Evolutionary conservation across 2,888 invertebrate genomes (phyloP).

Genomic region (Salpingus planirostris): DNA sequence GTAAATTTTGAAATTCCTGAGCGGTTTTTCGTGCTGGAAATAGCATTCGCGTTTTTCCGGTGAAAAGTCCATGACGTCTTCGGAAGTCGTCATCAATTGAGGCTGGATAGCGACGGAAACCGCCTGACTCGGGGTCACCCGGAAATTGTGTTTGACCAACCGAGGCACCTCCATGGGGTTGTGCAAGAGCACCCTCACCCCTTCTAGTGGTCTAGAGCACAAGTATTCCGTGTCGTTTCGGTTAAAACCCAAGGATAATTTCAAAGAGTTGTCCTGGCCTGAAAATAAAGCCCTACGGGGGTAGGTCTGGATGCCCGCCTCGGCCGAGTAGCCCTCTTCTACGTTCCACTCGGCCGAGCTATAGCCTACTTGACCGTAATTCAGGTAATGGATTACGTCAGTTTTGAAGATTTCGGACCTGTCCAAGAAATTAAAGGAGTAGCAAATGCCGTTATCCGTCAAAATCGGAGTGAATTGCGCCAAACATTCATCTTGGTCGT

Average conservation of each 20-base stretch:
- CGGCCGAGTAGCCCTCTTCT: conserved; percentile 52
- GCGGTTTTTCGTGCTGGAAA: conserved; percentile 55
- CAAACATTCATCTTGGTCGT: conserved; percentile 43
- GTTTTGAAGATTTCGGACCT: conserved; percentile 51
- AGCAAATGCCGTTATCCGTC: conserved; percentile 67
- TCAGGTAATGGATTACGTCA: conserved; percentile 44
- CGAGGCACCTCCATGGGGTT: conserved; percentile 61
- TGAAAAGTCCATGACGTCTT: conserved; percentile 53
- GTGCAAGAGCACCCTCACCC: conserved; percentile 63
- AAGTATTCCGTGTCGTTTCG: conserved; percentile 57
- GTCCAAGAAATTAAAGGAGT: conserved; percentile 61
- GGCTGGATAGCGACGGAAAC: conserved; percentile 63
- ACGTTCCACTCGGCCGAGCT: conserved; percentile 50
- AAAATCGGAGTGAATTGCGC: conserved; percentile 55
- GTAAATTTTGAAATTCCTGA: conserved; percentile 58
- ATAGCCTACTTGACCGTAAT: conserved; percentile 28
- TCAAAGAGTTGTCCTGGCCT: conserved; percentile 58
- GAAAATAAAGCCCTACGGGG: conserved; percentile 59
- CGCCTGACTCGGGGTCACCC: conserved; percentile 61
- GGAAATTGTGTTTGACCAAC: conserved; percentile 60
- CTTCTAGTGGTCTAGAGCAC: conserved; percentile 64
- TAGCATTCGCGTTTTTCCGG: conserved; percentile 59
- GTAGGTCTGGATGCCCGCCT: conserved; percentile 48
- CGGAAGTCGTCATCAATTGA: conserved; percentile 67
- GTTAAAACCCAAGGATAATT: conserved; percentile 51